phyloP scores from a whole-genome alignment of 2,797 vertebrate species.

The Neosilurus hyrtlii region DNA sequence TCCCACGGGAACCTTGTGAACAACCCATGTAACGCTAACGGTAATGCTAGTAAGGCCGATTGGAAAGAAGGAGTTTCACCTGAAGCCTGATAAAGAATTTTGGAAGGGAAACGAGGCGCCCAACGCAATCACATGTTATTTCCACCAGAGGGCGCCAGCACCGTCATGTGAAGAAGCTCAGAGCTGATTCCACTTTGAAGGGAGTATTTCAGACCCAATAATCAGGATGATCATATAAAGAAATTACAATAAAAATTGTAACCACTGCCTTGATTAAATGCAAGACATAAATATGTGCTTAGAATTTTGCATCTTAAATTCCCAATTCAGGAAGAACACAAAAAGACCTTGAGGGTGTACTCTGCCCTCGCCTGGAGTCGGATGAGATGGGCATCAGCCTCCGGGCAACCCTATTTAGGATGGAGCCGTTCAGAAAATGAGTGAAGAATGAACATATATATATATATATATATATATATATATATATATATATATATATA shows the following conservation, averaged over 20 bases:
- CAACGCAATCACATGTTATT: neutral
- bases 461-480: too few species aligned
- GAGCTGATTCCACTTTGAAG: neutral
- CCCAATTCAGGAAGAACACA: neutral
- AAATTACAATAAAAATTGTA: neutral
- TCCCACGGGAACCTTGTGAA: neutral
- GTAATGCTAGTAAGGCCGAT: neutral
- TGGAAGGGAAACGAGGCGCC: neutral
- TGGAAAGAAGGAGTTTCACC: neutral
- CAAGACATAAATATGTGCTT: neutral
- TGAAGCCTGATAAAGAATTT: neutral
- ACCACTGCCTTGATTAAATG: neutral
- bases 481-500: too few species aligned
- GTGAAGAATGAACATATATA: too few species aligned
- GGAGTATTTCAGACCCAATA: neutral
- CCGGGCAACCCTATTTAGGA: too few species aligned
- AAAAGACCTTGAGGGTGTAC: neutral
- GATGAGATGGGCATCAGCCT: too few species aligned
- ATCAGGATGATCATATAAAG: neutral
- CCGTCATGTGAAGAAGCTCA: neutral
- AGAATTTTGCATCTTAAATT: neutral
- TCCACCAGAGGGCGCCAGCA: slow-evolving; percentile 23
- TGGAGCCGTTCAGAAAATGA: too few species aligned
- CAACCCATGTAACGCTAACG: neutral
- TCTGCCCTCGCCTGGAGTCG: neutral